Conservation (phyloP, 2,113 vertebrate genomes). For the Scalopus aquaticus region DNA sequence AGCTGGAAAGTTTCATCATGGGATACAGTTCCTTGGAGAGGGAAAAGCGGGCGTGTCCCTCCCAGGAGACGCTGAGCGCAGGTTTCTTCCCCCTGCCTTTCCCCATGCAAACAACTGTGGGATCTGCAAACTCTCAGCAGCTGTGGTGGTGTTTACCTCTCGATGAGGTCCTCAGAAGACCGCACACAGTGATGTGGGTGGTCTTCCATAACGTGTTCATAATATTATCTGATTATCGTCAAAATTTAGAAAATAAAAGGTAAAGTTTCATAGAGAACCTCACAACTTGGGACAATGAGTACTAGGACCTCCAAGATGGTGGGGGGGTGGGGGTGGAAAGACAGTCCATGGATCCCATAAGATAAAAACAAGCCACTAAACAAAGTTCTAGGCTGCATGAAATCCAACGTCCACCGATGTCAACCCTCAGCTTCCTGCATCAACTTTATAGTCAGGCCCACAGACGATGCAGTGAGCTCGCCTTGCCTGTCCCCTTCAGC, state of each 20-base stretch:
- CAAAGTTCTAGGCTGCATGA: background rate
- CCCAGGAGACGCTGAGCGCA: background rate
- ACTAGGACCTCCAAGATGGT: background rate
- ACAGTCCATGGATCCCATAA: background rate
- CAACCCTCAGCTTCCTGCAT: background rate
- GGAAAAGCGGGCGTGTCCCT: background rate
- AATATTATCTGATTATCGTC: background rate
- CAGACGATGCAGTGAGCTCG: background rate
- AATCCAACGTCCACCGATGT: background rate
- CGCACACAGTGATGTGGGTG: rapidly evolving
- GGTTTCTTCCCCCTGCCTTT: too few relatives aligned
- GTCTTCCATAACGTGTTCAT: background rate
- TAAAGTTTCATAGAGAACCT: background rate
- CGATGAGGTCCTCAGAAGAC: background rate
- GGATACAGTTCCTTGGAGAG: too few relatives aligned
- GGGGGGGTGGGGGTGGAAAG: rapidly evolving
- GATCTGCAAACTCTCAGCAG: too few relatives aligned
- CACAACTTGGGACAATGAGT: background rate
- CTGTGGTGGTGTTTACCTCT: background rate
- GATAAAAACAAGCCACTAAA: background rate
- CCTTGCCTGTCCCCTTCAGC: background rate
- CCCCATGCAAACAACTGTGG: background rate
- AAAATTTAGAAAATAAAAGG: background rate
- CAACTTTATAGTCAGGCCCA: background rate
- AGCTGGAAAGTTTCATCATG: background rate